Evolutionary conservation across 2,113 vertebrate species (phyloP).

Genomic region (Lycaon pictus): DNA sequence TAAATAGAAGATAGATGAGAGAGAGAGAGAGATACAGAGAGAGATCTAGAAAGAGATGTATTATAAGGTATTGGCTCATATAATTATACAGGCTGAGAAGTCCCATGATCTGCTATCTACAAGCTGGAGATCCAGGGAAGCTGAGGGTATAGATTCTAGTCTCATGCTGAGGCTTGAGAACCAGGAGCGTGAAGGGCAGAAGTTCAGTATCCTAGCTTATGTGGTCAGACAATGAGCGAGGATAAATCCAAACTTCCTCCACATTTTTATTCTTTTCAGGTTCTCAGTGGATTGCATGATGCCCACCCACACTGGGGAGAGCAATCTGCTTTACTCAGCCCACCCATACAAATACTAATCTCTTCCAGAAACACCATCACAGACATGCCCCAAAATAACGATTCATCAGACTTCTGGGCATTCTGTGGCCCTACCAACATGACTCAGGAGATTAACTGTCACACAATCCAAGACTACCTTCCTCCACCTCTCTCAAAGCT

Average conservation of each 20-base stretch:
- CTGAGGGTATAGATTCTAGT: neutral
- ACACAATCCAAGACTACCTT: neutral
- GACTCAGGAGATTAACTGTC: neutral
- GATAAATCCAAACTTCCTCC: neutral
- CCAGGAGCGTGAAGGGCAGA: neutral
- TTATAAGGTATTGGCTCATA: neutral
- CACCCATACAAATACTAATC: neutral
- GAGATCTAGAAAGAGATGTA: neutral
- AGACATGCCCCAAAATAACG: neutral
- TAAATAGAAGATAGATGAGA: neutral
- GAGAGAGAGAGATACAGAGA: accelerated
- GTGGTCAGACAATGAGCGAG: too few relatives aligned
- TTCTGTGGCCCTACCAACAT: neutral
- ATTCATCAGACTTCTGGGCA: neutral
- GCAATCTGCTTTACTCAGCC: neutral
- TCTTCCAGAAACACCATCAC: neutral
- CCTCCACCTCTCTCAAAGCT: neutral
- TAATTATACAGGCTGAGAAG: neutral
- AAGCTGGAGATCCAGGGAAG: neutral
- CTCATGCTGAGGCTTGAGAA: neutral
- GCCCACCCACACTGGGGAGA: neutral
- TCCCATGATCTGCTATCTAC: neutral
- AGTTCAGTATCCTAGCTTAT: neutral
- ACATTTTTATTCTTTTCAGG: neutral
- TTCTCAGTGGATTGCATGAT: neutral